Conservation (phyloP, 2,888 invertebrate species). For the Pyrrhosoma nymphula region DNA sequence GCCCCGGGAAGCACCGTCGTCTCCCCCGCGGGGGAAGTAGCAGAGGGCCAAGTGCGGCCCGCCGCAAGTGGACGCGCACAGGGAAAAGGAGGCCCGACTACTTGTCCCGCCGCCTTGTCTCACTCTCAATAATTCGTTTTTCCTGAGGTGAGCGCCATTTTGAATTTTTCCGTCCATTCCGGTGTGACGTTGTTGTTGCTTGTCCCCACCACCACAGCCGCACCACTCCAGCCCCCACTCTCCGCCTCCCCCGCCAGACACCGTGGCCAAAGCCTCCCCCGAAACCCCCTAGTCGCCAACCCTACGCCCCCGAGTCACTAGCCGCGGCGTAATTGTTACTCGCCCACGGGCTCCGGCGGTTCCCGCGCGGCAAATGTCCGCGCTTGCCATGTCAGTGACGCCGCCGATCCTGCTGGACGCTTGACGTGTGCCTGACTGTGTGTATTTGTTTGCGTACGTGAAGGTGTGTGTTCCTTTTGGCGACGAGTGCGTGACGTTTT, state of each 20-base stretch:
- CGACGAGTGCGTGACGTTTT: neutral
- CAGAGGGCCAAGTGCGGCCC: neutral
- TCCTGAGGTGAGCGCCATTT: constrained; percentile 61
- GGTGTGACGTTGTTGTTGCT: neutral
- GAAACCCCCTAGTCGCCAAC: too few relatives aligned
- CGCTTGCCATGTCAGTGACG: neutral
- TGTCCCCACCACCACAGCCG: too few relatives aligned
- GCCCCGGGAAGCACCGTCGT: neutral
- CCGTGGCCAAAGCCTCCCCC: too few relatives aligned
- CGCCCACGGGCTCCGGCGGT: too few relatives aligned
- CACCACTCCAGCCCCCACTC: too few relatives aligned
- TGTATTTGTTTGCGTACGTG: neutral
- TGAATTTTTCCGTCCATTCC: constrained; percentile 24
- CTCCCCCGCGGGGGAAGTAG: too few relatives aligned
- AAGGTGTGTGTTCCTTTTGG: neutral
- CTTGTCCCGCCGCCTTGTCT: neutral
- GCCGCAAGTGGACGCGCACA: neutral
- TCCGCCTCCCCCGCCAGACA: too few relatives aligned
- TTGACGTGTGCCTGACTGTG: neutral
- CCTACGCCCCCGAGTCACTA: too few relatives aligned
- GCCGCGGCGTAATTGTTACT: too few relatives aligned
- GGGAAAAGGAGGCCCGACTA: neutral
- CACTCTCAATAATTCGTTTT: neutral
- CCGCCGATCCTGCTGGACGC: neutral
- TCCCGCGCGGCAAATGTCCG: neutral